Conservation (phyloP, 2,113 vertebrate genomes). For the Callocephalon fimbriatum region DNA sequence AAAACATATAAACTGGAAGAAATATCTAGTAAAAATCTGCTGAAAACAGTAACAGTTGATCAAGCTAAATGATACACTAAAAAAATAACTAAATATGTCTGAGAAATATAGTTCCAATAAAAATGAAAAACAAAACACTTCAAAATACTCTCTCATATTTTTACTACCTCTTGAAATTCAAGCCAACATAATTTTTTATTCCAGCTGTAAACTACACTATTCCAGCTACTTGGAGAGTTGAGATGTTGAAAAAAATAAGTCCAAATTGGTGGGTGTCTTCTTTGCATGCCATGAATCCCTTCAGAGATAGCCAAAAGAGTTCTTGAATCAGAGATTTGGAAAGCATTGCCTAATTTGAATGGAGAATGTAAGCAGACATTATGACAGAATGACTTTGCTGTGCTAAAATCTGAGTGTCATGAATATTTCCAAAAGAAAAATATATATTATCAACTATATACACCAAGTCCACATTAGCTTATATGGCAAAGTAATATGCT, state of each 20-base stretch:
- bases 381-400: not conserved
- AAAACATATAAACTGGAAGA: not conserved
- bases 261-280: not conserved
- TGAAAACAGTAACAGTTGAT: not conserved
- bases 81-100: not conserved
- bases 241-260: not conserved
- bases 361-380: not conserved
- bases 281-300: not conserved
- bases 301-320: not conserved
- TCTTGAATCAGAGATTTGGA: not conserved
- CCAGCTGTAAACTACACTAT: not conserved
- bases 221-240: not conserved
- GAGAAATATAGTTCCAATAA: not conserved
- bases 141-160: not conserved
- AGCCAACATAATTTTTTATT: not conserved
- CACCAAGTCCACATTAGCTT: not conserved
- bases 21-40: not conserved
- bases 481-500: not conserved
- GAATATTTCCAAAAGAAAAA: not conserved
- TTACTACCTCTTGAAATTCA: not conserved
- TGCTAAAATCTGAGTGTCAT: not conserved
- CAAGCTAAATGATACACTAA: not conserved
- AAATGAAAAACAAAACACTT: not conserved
- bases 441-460: not conserved
- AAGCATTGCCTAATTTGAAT: not conserved